Evolutionary conservation across 2,797 vertebrate species (phyloP).

Genomic region (Pygocentrus nattereri): DNA sequence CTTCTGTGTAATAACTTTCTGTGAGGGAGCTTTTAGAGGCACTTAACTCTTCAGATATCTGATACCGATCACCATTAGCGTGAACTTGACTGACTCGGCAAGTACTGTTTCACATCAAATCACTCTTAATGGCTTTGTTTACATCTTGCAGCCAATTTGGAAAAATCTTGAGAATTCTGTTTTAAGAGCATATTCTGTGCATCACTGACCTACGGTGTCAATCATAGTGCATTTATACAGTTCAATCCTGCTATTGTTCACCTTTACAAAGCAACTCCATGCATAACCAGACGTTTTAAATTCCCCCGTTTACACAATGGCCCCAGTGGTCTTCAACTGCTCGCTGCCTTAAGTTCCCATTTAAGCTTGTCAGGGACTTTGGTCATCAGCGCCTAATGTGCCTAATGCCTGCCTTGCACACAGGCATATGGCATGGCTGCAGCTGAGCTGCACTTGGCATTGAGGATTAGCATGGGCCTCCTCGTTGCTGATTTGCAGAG

Average conservation of each 20-base stretch:
- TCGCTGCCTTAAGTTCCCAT: background rate
- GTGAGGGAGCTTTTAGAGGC: no score
- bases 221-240: background rate
- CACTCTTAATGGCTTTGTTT: no score
- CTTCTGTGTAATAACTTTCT: no score
- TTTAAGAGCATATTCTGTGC: no score
- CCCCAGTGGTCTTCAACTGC: background rate
- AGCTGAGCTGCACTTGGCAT: conserved; percentile 30
- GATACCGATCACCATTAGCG: no score
- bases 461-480: conserved; percentile 12
- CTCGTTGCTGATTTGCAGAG: conserved; percentile 32
- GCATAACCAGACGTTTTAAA: background rate
- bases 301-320: background rate
- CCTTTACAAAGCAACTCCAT: background rate
- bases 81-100: no score
- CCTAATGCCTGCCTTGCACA: background rate
- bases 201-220: no score
- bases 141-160: no score
- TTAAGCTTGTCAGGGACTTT: conserved; percentile 14
- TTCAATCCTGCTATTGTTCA: background rate
- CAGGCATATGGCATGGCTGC: background rate
- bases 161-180: no score
- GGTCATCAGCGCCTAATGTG: background rate
- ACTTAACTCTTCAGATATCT: no score
- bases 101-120: no score